Base-by-base conservation (phyloP, 2,797 vertebrate species). In the Enteromius trimaculatus region DNA sequence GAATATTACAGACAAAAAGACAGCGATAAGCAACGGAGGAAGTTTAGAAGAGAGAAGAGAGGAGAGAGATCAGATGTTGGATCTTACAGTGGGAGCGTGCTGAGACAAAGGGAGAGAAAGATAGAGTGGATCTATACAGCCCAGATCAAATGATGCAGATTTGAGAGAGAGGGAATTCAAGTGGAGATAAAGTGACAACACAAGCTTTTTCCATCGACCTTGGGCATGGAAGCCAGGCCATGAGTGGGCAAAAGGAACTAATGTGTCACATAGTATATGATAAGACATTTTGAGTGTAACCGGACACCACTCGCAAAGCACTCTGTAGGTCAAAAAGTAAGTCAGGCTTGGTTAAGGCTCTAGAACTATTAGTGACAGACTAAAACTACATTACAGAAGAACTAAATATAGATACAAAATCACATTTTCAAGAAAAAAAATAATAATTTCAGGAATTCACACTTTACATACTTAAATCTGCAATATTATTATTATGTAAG, bases 81-180 rank as follows among this genome's bases (percentile, higher is more conserved):
- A 77, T 75, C 23, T 75, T 76, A 26, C 55, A 77, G 62, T 55
- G 29, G 39, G 19, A 58, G 72, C 19, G 17, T 49, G 69, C 66
- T 66, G 78, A 79, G 68, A 81, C 34, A 77, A 79, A 84, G 31
- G 58, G 64, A 82, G 62, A 74, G 77, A 79, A 80, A 83, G 72
- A 77, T 47, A 70, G 76, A 65, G 68, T 65, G 76, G 85, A 88
- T 89, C 86, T 77, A 86, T 85, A 83, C 68, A 31, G 79, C 79
- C 77, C 85, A 88, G 86, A 87, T 88, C 88, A 74, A 88, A 89
- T 89, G 85, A 88, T 87, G 85, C 88, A 84, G 84, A 88, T 88
- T 85, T 77, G 83, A 89, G 83, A 80, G 77, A 86, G 79, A 53
- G 53, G 44, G 69, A 86, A 84, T 74, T 55, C 53, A 85, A 84